Evolutionary conservation across 2,797 vertebrate species (phyloP), one percentile per base, ranked within the genome.

Genomic region (Neostethus bicornis): DNA sequence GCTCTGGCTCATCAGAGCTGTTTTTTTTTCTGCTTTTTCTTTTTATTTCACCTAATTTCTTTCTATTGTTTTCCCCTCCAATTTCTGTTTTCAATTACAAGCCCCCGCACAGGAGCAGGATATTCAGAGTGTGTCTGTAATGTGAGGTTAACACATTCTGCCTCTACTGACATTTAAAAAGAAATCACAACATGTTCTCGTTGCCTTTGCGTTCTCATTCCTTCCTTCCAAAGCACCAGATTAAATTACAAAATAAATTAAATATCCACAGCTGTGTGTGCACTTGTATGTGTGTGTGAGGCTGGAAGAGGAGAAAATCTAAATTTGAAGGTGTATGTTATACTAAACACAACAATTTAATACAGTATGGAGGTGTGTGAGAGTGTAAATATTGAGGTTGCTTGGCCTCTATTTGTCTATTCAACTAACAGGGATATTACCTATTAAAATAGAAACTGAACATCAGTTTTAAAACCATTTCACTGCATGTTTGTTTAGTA

Each of bases 211-310:
- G 74, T 80, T 81, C 66, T 83, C 74, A 85, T 87, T 94, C 88
- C 80, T 87, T 94, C 88, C 80, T 80, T 92, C 78, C 80, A 84
- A 74, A 62, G 91, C 91, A 80, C 90, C 90, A 90, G 93, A 94
- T 94, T 94, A 95, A 94, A 96, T 95, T 93, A 92, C 91, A 91
- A 96, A 94, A 95, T 95, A 94, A 95, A 96, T 95, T 91, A 95
- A 94, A 94, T 93, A 94, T 92, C 91, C 91, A 92, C 87, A 93
- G 86, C 73, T 47, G 20, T 58, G 20, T 61, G 71, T 42, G 46
- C 46, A 51, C 34, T 35, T 60, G 20, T 61, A 65, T 42, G 43
- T 46, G 49, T 34, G 14, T 38, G 63, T 55, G 46, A 32, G 66
- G 57, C 23, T 31, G 63, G 58, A 53, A 65, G 24, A 50, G 31